A percentile compares a stretch with the other conserved stretches of the same genome.
Conservation (phyloP, 2,113 vertebrate genomes). For the Rutilus rutilus region DNA sequence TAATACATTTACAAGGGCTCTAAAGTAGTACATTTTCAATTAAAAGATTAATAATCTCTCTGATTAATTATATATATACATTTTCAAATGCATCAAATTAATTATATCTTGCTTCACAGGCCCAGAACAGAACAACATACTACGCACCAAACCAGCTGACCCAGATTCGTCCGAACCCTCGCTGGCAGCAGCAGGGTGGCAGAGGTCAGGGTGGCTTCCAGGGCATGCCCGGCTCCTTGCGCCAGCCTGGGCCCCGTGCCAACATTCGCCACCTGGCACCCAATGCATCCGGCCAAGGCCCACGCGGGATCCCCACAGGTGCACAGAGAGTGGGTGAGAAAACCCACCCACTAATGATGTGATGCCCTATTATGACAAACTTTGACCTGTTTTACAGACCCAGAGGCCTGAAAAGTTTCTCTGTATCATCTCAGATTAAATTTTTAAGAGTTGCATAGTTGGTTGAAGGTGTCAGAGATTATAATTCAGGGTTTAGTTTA, state of each 20-base stretch:
- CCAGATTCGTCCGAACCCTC: constrained; percentile 94
- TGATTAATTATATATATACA: background rate
- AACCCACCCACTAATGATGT: constrained; percentile 28
- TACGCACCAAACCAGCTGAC: constrained; percentile 96
- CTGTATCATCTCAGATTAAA: background rate
- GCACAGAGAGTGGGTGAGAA: constrained; percentile 86
- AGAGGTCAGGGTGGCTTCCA: constrained; percentile 98
- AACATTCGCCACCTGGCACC: constrained; percentile 89
- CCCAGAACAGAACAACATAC: constrained; percentile 95
- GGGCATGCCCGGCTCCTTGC: constrained; percentile 89
- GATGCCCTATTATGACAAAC: background rate
- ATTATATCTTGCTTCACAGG: constrained; percentile 69
- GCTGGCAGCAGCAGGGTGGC: constrained; percentile 95
- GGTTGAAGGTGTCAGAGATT: background rate
- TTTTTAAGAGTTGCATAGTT: background rate
- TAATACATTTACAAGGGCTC: background rate
- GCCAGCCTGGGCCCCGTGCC: constrained; percentile 91
- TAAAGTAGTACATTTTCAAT: background rate
- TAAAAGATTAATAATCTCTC: background rate
- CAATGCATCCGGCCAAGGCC: constrained; percentile 78
- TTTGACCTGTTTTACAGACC: constrained; percentile 30
- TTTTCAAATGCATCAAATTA: background rate
- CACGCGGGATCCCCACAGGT: constrained; percentile 84
- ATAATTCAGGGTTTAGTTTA: background rate
- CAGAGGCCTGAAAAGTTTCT: background rate